Base-by-base conservation (phyloP, 2,797 vertebrate species). In the Characodon lateralis region DNA sequence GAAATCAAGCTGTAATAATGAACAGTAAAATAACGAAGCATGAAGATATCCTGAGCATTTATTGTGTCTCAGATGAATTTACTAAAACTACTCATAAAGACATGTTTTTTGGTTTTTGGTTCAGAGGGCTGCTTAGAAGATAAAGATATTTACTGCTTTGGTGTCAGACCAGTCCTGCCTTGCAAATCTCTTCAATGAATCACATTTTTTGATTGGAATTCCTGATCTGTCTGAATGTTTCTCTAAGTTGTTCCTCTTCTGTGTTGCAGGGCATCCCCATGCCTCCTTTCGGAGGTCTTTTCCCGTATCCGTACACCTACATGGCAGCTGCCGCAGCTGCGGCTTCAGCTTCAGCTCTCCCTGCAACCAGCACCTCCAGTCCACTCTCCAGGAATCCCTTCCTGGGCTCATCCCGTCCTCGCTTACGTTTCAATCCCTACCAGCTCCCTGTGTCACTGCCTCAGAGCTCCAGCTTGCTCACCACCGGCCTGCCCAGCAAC, bases 251-350 rank as follows among this genome's bases (percentile, higher is more conserved):
- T 12, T 86, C 2, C 24, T 73, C 65, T 69, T 74, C 72, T 16
- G 2, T 75, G 10, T 88, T 91, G 1, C 95, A 99, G 98, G 98
- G 98, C 95, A 99, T 99, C 91, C 98, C 98, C 70, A 98, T 99
- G 98, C 97, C 98, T 92, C 96, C 98, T 3, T 99, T 99, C 48
- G 97, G 98, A 68, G 97, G 98, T 83, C 96, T 99, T 59, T 99
- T 99, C 90, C 98, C 98, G 1, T 99, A 98, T 77, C 97, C 98
- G 0, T 99, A 99, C 95, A 99, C 97, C 88, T 99, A 99, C 93
- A 99, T 99, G 98, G 98, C 98, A 0, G 98, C 98, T 0, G 98
- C 98, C 0, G 98, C 98, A 0, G 98, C 97, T 0, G 98, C 98
- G 0, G 97, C 98, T 55, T 98, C 97, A 0, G 97, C 97, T 74